Base-by-base conservation (phyloP, 1,140 invertebrate species). In the Melanaphis sacchari region DNA sequence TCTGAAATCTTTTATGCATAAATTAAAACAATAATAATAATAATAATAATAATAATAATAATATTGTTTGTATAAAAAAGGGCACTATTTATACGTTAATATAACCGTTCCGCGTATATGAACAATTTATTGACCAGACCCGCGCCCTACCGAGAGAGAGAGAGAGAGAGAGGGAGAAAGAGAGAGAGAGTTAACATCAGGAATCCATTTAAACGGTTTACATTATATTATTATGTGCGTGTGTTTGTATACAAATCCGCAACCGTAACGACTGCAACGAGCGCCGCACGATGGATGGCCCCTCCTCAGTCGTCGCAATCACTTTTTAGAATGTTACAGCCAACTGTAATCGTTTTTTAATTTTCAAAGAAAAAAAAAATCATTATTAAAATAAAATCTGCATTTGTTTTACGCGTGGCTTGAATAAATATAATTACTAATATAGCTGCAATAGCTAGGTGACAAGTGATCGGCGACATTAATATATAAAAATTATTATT, bases 151-250 rank as follows among this genome's bases (percentile, higher is more conserved):
- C 24, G 41, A 85, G 22, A 41, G 76, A 82, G 82, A 84, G 38
- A 87, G 41, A 87, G 31, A 46, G 15, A 49, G 26, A 46, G 40
- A n/a, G 41, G 43, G 22, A 41, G 76, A 82, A 40, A 84, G 38
- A 87, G 41, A 87, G 31, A 46, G 15, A 49, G 26, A 46, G 40
- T 43, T 43, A 87, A 87, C 85, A 87, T 54, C n/a, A 89, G 49
- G 88, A 89, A 89, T 89, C 88, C 88, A 89, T 89, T 89, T 89
- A 89, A 89, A 89, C 36, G 46, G 88, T 54, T 89, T 54, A 89
- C 46, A 36, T 89, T 31, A 38, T 87, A 87, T 87, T 88, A 49
- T 88, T 15, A 49, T 89, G 24, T 8, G 22, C 21, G 49, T 26
- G 87, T 24, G 24, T 89, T 38, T 40, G 22, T 89, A 40, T 38